Base-by-base conservation (phyloP, 2,888 invertebrate species). In the Drepana falcataria region DNA sequence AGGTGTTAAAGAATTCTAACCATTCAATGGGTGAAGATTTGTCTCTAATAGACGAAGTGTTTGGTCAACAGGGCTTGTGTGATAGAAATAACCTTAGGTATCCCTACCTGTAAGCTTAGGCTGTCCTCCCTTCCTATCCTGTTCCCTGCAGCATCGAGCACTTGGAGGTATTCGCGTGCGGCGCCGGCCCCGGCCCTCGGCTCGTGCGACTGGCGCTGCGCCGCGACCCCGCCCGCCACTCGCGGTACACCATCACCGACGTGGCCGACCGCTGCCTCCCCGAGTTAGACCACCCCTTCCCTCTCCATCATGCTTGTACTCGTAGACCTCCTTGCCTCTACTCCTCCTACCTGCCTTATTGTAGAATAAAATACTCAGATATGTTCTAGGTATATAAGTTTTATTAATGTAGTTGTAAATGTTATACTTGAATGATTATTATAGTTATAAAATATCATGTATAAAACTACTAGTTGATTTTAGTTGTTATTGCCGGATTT, bases 121-220 rank as follows among this genome's bases (percentile, higher is more conserved):
- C 21, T 21, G 21, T 21, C 21, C 54, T 55, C 53, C 37, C 35
- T 35, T 52, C 54, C 53, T 40, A 51, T 48, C 56, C 47, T 52
- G 53, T 47, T 53, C 56, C 41, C 53, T 55, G 34, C 59, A 89
- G 88, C 48, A 89, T 88, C 65, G 77, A 86, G 55, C 82, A 75
- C 1, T 63, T 89, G 55, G 82, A 88, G 69, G 81, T 90, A 62
- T 85, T 74, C 69, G 71, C 87, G 48, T 85, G 85, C 59, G 57
- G 9, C 72, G 3, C 44, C 69, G 1, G 54, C 57, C 5, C 60
- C 66, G 53, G 48, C 51, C 49, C 64, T 1, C 73, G 66, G 35
- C 59, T 76, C 34, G 58, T 81, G 52, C 77, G 76, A 0, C 64
- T 81, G 47, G 67, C 80, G 37, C 64, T 82, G 55, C 62, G 64